Base-by-base conservation (phyloP, 2,888 invertebrate species). In the Melanchra persicariae region DNA sequence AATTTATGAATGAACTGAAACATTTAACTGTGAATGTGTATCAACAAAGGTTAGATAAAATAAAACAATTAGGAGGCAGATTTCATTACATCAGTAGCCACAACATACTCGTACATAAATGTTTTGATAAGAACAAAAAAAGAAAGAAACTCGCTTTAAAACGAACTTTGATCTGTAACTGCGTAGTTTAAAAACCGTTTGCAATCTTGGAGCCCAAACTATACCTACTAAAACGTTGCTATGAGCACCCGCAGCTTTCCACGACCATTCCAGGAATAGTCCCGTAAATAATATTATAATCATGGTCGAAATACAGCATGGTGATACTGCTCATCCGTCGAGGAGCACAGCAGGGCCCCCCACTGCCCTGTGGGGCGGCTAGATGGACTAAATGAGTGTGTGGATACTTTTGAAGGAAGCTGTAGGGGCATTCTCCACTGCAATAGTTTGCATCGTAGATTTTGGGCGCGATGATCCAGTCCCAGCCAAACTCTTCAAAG, bases 381-480 rank as follows among this genome's bases (percentile, higher is more conserved):
- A 99, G 96, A 86, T 98, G 98, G 72, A 98, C 97, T 88, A 99
- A 96, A 93, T 99, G 98, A 12, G 99, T 98, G 92, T 99, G 98
- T 1, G 98, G 97, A 90, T 98, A 98, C 88, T 98, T 97, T 89
- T 98, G 98, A 76, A 98, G 95, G 91, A 98, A 98, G 63, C 98
- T 97, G 93, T 97, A 98, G 0, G 98, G 98, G 92, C 99, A 99
- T 87, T 99, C 98, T 10, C 99, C 99, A 67, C 98, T 97, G 95
- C 99, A 99, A 95, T 99, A 99, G 95, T 99, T 98, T 10, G 99
- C 99, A 89, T 98, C 98, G 96, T 99, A 99, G 75, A 97, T 97
- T 88, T 98, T 98, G 0, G 99, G 99, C 0, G 99, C 99, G 73
- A 99, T 98, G 87, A 99, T 98, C 98, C 99, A 99, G 91, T 99